These are phyloP conservation scores for Lamellibrachia satsuma DNA, from an alignment of 2,888 invertebrate genomes.

Conservation along the genomic window DNA sequence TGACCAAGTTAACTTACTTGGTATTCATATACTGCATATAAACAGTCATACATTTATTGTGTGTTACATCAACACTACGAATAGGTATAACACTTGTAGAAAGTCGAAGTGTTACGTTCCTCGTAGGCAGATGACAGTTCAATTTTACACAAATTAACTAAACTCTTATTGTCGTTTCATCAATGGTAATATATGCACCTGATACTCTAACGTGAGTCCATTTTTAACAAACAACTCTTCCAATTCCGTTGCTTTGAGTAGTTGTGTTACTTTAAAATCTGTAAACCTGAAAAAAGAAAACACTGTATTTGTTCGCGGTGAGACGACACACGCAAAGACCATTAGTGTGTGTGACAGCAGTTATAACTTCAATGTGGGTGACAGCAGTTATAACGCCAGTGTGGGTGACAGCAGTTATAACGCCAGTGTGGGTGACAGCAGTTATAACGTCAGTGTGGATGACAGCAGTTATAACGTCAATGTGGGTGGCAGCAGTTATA, in stretches of 20 bases:
- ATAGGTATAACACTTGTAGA: neutral
- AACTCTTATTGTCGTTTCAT: neutral
- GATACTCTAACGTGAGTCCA: neutral
- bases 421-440: neutral
- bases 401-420: neutral
- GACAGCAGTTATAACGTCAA: too few relatives aligned
- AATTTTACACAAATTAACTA: neutral
- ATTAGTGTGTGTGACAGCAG: neutral
- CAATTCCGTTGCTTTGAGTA: neutral
- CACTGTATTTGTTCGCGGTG: neutral
- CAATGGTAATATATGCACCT: neutral
- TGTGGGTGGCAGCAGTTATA: neutral
- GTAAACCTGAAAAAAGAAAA: constrained; percentile 3
- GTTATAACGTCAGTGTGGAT: neutral
- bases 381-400: neutral
- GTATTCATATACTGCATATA: neutral
- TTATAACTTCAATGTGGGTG: neutral
- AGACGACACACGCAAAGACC: neutral
- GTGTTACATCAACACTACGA: neutral
- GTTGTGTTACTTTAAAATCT: neutral
- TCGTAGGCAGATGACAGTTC: neutral
- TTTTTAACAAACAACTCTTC: neutral
- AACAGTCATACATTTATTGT: neutral
- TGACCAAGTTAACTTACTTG: too few relatives aligned
- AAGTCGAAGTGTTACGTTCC: neutral